A percentile compares a stretch with the other conserved stretches of the same genome.
phyloP scores from a whole-genome alignment of 2,888 invertebrate species.

The Merodon equestris region DNA sequence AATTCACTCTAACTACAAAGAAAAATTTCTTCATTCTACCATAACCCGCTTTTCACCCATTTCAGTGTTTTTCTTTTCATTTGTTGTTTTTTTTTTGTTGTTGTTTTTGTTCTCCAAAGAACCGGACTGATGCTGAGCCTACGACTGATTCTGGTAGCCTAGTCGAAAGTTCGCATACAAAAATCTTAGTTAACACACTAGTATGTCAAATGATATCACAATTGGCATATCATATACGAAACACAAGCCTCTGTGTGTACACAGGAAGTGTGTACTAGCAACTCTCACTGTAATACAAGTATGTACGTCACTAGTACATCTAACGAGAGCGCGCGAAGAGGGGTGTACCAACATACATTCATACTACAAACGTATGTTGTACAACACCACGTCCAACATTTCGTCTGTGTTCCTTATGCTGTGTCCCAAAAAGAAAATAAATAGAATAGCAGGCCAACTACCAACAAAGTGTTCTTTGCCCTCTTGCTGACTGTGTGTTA shows the following conservation, averaged over 20 bases:
- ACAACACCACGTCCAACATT: constrained; percentile 12
- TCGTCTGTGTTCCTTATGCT: constrained; percentile 23
- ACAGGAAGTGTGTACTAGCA: constrained; percentile 59
- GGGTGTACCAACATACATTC: constrained; percentile 20
- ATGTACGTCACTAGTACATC: constrained; percentile 54
- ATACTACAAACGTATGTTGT: constrained; percentile 13
- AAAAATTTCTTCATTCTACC: constrained; percentile 23
- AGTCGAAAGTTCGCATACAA: constrained; percentile 60
- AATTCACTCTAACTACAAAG: constrained; percentile 34
- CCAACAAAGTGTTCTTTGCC: constrained; percentile 13
- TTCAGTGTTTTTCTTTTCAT: constrained; percentile 14
- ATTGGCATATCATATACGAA: constrained; percentile 42
- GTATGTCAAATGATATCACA: constrained; percentile 46
- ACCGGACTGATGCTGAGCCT: constrained; percentile 13
- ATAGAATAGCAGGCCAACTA: constrained; percentile 38
- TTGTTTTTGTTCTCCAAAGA: not conserved
- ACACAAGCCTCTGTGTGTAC: constrained; percentile 47
- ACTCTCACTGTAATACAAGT: constrained; percentile 32
- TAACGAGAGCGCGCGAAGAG: constrained; percentile 28
- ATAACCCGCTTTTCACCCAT: constrained; percentile 6
- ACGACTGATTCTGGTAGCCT: constrained; percentile 45
- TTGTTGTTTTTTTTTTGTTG: constrained; percentile 4
- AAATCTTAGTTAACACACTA: constrained; percentile 59
- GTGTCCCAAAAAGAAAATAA: constrained; percentile 6
- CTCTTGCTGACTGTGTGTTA: not conserved